Evolutionary conservation across 1,140 invertebrate genomes (phyloP).

Genomic region (Drosophila tsacasi): DNA sequence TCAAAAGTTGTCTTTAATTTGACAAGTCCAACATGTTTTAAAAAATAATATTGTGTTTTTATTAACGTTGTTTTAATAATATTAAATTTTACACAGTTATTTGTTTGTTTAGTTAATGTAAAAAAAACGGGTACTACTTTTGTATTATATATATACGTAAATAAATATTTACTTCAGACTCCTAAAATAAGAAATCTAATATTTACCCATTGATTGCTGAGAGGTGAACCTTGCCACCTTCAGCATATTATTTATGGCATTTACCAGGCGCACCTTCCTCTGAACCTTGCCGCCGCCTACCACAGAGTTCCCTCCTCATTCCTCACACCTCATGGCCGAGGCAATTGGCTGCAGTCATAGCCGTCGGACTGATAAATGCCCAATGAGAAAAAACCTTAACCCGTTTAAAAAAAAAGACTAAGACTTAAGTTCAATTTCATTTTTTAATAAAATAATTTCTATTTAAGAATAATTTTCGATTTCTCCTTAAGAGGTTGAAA

Average conservation of each 20-base stretch:
- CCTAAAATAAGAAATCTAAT: background rate
- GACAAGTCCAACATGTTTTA: too few relatives aligned
- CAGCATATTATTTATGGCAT: slow-evolving; percentile 4
- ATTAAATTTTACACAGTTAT: too few relatives aligned
- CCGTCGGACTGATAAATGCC: slow-evolving; percentile 16
- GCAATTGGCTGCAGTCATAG: slow-evolving; percentile 11
- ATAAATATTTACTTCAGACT: too few relatives aligned
- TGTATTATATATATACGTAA: too few relatives aligned
- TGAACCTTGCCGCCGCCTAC: slow-evolving; percentile 18
- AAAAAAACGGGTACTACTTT: too few relatives aligned
- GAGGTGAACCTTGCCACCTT: background rate
- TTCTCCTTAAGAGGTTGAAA: too few relatives aligned
- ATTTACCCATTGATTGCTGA: background rate
- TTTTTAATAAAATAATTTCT: background rate
- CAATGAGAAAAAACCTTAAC: slow-evolving; percentile 10
- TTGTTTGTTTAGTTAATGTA: too few relatives aligned
- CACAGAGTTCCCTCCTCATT: slow-evolving; percentile 1
- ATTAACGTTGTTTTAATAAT: too few relatives aligned
- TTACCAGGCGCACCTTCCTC: background rate
- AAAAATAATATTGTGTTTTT: too few relatives aligned
- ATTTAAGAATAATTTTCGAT: too few relatives aligned
- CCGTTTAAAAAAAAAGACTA: background rate
- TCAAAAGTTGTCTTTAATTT: too few relatives aligned
- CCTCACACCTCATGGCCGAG: background rate
- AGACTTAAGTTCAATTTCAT: background rate